Conservation (phyloP, 2,113 vertebrate species). For the Saimiri boliviensis region DNA sequence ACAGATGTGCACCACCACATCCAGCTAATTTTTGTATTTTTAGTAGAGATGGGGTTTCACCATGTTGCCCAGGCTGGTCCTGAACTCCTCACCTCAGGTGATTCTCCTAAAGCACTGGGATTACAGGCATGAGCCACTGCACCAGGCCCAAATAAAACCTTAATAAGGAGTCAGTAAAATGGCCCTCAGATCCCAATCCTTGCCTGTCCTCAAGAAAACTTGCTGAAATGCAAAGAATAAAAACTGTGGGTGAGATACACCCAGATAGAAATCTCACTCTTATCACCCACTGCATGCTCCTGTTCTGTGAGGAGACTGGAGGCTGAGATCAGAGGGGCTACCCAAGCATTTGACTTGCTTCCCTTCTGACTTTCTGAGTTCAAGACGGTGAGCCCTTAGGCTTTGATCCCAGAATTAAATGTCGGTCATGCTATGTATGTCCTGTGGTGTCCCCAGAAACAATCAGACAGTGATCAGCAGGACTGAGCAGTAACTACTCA, state of each 20-base stretch:
- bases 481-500: not conserved
- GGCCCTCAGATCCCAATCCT: not conserved
- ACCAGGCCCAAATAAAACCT: not conserved
- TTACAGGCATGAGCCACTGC: too few relatives aligned
- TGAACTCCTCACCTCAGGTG: too few relatives aligned
- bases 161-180: not conserved
- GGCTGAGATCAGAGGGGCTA: not conserved
- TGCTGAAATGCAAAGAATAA: not conserved
- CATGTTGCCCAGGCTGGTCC: too few relatives aligned
- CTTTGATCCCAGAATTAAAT: not conserved
- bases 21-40: too few relatives aligned
- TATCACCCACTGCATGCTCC: accelerated
- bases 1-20: too few relatives aligned
- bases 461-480: not conserved
- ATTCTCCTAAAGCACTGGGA: too few relatives aligned
- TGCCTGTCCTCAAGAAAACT: not conserved
- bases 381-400: not conserved
- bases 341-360: not conserved
- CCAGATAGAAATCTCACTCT: not conserved
- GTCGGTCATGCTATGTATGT: accelerated
- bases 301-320: not conserved
- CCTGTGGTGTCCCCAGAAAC: not conserved
- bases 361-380: not conserved
- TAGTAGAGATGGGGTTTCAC: too few relatives aligned
- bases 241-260: not conserved